Percentiles rank a stretch among this genome's conserved stretches.
Evolutionary conservation across 2,113 vertebrate species (phyloP).

Genomic region (Centropristis striata): DNA sequence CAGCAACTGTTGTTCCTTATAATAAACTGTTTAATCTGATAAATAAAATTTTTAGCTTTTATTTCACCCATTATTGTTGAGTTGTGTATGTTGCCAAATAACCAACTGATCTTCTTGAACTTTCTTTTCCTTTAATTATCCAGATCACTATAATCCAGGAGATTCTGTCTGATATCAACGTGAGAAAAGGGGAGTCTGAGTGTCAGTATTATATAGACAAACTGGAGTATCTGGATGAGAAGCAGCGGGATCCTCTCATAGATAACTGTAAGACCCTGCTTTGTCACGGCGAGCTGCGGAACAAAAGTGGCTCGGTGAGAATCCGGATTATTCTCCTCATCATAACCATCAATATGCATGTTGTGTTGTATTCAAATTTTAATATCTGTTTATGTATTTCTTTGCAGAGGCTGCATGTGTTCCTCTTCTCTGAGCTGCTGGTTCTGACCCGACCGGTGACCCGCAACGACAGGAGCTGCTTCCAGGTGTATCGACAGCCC

Average conservation of each 20-base stretch:
- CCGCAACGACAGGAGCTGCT: slow-evolving; percentile 91
- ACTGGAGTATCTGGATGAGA: slow-evolving; percentile 95
- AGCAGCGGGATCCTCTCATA: slow-evolving; percentile 93
- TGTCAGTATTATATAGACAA: slow-evolving; percentile 97
- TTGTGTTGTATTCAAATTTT: background rate
- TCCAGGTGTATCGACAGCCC: slow-evolving; percentile 97
- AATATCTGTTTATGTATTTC: background rate
- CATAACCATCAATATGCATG: background rate
- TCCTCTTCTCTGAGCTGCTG: slow-evolving; percentile 96
- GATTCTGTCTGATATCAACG: slow-evolving; percentile 95
- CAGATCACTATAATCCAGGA: slow-evolving; percentile 95
- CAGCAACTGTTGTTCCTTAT: background rate
- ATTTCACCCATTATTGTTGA: background rate
- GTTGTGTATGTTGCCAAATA: background rate
- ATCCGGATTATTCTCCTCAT: background rate
- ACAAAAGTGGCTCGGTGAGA: slow-evolving; percentile 94
- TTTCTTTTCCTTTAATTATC: slow-evolving; percentile 23
- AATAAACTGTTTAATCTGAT: background rate
- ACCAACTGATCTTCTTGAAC: background rate
- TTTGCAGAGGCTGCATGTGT: slow-evolving; percentile 93
- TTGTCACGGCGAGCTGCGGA: slow-evolving; percentile 96
- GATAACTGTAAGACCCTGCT: slow-evolving; percentile 91
- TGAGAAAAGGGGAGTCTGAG: slow-evolving; percentile 97
- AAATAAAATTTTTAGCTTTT: background rate
- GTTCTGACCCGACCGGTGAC: slow-evolving; percentile 94